Percentiles rank a stretch among this genome's conserved stretches.
Conservation (phyloP, 2,113 vertebrate species). For the Seriola quinqueradiata region DNA sequence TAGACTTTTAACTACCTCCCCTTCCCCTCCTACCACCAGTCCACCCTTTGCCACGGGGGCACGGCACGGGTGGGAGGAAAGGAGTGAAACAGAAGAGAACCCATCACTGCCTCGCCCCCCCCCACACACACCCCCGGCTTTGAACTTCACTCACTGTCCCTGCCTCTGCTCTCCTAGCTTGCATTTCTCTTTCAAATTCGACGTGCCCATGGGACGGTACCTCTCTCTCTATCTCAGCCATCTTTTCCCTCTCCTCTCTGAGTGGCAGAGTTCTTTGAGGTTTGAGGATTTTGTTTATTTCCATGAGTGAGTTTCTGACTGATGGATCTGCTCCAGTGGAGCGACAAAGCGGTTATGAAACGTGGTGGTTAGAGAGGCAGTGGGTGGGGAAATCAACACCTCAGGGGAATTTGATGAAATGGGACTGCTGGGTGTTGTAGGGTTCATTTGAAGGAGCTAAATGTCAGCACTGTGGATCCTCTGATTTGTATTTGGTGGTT, state of each 20-base stretch:
- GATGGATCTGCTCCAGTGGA: slow-evolving; percentile 55
- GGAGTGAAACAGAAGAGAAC: slow-evolving; percentile 13
- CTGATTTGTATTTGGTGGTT: slow-evolving; percentile 39
- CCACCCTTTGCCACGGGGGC: slow-evolving; percentile 30
- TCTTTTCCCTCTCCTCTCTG: slow-evolving; percentile 37
- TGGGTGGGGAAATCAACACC: slow-evolving; percentile 60
- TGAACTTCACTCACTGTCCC: slow-evolving; percentile 62
- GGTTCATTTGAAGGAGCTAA: slow-evolving; percentile 43
- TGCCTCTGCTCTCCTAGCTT: slow-evolving; percentile 9
- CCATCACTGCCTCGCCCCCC: slow-evolving; percentile 1
- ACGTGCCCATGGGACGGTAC: neutral
- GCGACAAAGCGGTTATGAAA: slow-evolving; percentile 64
- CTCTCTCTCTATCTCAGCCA: slow-evolving; percentile 25
- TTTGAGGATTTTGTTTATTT: slow-evolving; percentile 72
- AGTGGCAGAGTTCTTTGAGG: slow-evolving; percentile 64
- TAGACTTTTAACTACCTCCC: slow-evolving; percentile 70
- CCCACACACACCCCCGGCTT: slow-evolving; percentile 19
- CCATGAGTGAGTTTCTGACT: slow-evolving; percentile 57
- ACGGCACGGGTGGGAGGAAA: slow-evolving; percentile 26
- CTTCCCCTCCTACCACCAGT: slow-evolving; percentile 31
- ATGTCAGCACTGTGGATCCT: slow-evolving; percentile 30
- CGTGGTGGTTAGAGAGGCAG: slow-evolving; percentile 43
- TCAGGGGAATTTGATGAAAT: slow-evolving; percentile 56
- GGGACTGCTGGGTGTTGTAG: slow-evolving; percentile 32
- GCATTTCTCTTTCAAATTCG: slow-evolving; percentile 33